Conservation (phyloP, 2,888 invertebrate species). For the Tachina lurida region DNA sequence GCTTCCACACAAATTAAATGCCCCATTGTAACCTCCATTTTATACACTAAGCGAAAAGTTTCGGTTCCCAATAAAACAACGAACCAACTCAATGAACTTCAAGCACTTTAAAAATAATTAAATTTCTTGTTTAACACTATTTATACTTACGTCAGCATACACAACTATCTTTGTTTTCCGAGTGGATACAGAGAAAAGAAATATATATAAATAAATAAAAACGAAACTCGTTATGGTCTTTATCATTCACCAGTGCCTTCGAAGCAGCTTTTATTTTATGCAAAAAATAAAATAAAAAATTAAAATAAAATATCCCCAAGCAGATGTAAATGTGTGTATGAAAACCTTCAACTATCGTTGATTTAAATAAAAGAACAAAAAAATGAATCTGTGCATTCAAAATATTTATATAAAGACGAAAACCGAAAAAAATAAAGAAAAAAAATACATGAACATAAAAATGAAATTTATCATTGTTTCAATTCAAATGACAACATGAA, state of each 20-base stretch:
- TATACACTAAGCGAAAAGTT: neutral
- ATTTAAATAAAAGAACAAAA: conserved; percentile 17
- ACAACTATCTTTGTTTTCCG: conserved; percentile 14
- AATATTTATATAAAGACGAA: conserved; percentile 4
- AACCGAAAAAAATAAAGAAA: neutral
- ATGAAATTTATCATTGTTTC: conserved; percentile 71
- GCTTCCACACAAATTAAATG: no score
- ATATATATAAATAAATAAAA: conserved; percentile 41
- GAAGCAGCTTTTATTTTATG: conserved; percentile 2
- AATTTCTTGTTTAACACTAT: conserved; percentile 26
- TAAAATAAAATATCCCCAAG: conserved; percentile 7
- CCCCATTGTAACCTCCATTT: neutral
- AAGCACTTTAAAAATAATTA: conserved; percentile 33
- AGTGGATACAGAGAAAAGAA: neutral
- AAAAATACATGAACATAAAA: conserved; percentile 41
- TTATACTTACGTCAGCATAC: conserved; percentile 9
- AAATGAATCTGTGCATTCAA: conserved; percentile 60
- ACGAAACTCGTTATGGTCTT: conserved; percentile 47
- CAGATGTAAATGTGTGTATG: neutral
- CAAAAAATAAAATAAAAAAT: conserved; percentile 1
- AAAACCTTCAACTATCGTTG: conserved; percentile 36
- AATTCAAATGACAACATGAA: conserved; percentile 71
- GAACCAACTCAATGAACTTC: neutral
- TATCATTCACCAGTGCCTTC: conserved; percentile 46
- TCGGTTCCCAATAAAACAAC: neutral